These are phyloP conservation scores for Mastomys natalensis DNA, from an alignment of 2,113 vertebrate genomes.

Conservation along the genomic window DNA sequence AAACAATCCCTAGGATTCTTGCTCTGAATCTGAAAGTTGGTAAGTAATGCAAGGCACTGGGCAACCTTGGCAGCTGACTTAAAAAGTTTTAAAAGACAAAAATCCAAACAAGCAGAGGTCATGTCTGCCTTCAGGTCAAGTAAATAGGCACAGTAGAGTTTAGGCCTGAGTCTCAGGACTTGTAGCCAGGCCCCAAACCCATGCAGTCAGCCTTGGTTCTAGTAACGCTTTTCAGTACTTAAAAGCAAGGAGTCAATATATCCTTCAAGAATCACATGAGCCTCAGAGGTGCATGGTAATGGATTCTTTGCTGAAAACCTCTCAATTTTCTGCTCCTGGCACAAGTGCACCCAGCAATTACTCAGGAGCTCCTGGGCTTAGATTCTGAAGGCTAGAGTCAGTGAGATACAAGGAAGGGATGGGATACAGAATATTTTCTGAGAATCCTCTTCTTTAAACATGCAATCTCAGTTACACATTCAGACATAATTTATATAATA, in stretches of 20 bases:
- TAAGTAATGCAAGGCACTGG: neutral
- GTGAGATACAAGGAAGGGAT: neutral
- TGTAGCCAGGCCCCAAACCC: constrained; percentile 78
- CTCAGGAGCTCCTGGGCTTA: neutral
- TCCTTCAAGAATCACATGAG: constrained; percentile 72
- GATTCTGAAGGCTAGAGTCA: neutral
- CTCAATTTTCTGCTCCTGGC: neutral
- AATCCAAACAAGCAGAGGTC: neutral
- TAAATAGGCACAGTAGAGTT: constrained; percentile 59
- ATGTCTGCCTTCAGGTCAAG: neutral
- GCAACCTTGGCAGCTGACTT: neutral
- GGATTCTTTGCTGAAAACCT: constrained; percentile 3
- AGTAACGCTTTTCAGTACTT: constrained; percentile 72
- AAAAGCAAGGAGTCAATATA: constrained; percentile 82
- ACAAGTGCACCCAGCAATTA: neutral
- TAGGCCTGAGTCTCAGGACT: constrained; percentile 81
- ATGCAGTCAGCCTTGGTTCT: constrained; percentile 82
- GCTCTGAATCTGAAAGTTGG: neutral
- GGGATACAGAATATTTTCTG: neutral
- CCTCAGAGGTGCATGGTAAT: constrained; percentile 71
- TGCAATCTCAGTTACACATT: neutral
- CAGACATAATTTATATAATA: neutral
- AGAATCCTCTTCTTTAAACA: constrained; percentile 49
- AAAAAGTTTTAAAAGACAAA: constrained; percentile 47
- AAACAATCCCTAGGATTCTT: neutral